Evolutionary conservation across 2,113 vertebrate species (phyloP).

Genomic region (Craseonycteris thonglongyai): DNA sequence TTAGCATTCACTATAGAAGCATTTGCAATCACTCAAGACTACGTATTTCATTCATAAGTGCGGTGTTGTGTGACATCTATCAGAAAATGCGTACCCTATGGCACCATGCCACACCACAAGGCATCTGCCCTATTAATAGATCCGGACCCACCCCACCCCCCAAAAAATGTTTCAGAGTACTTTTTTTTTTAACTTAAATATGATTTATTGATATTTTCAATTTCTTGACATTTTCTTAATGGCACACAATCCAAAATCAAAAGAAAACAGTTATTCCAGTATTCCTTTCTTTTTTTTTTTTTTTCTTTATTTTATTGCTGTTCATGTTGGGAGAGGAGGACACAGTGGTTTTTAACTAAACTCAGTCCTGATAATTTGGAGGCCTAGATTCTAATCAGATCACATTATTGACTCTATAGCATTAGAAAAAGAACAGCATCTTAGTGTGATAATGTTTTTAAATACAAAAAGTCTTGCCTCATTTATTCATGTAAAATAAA

Average conservation of each 20-base stretch:
- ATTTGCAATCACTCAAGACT: too few species aligned
- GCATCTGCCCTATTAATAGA: too few species aligned
- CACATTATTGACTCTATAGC: background rate
- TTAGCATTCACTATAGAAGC: too few species aligned
- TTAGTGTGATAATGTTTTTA: background rate
- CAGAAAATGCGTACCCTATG: too few species aligned
- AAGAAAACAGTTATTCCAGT: background rate
- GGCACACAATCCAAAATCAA: background rate
- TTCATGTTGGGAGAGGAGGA: background rate
- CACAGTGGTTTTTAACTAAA: background rate
- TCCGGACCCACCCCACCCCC: too few species aligned
- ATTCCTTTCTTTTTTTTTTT: background rate
- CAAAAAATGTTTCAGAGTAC: too few species aligned
- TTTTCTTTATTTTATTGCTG: background rate
- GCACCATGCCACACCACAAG: too few species aligned
- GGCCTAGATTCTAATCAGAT: background rate
- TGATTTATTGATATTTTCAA: background rate
- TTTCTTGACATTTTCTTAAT: background rate
- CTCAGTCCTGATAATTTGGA: background rate
- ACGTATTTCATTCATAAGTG: too few species aligned
- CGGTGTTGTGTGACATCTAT: too few species aligned
- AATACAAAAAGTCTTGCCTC: background rate
- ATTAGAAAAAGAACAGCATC: background rate
- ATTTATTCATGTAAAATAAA: constrained; percentile 12
- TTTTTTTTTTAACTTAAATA: too few species aligned